Evolutionary conservation across 1,140 invertebrate species (phyloP).

Genomic region (Caenorhabditis elegans): DNA sequence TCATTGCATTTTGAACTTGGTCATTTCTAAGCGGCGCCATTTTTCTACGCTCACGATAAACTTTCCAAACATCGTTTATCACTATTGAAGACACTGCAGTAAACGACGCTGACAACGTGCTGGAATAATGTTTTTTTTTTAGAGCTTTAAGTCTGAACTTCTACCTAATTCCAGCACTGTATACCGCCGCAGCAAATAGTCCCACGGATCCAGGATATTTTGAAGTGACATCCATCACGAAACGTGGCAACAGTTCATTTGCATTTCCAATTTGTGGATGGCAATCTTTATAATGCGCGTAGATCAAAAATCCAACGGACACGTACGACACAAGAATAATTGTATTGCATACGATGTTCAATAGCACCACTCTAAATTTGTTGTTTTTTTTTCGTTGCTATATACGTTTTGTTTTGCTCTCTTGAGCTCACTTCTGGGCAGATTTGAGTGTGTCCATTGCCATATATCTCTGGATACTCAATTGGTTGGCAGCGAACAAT

Average conservation of each 20-base stretch:
- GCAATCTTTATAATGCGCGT: conserved; percentile 49
- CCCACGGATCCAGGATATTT: conserved; percentile 51
- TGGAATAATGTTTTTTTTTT: conserved; percentile 13
- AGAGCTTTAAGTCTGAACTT: neutral
- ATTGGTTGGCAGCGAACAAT: conserved; percentile 56
- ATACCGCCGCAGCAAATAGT: conserved; percentile 53
- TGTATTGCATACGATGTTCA: conserved; percentile 56
- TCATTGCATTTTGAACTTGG: neutral
- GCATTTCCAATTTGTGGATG: conserved; percentile 41
- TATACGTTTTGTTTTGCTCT: neutral
- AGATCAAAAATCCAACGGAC: conserved; percentile 53
- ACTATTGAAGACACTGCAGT: conserved; percentile 54
- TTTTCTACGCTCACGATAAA: neutral
- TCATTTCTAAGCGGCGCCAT: neutral
- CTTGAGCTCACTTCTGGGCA: conserved; percentile 50
- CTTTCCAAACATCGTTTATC: conserved; percentile 52
- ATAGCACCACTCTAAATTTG: conserved; percentile 50
- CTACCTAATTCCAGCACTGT: conserved; percentile 42
- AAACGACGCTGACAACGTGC: conserved; percentile 56
- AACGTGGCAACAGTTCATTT: conserved; percentile 46
- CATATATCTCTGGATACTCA: conserved; percentile 55
- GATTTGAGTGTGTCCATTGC: conserved; percentile 46
- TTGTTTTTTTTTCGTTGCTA: neutral
- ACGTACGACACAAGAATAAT: conserved; percentile 50
- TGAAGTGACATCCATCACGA: conserved; percentile 37